A percentile compares a stretch with the other conserved stretches of the same genome.
These are phyloP conservation scores for Zygothrica quintamaculata DNA, from an alignment of 2,888 invertebrate species.

Conservation along the genomic window DNA sequence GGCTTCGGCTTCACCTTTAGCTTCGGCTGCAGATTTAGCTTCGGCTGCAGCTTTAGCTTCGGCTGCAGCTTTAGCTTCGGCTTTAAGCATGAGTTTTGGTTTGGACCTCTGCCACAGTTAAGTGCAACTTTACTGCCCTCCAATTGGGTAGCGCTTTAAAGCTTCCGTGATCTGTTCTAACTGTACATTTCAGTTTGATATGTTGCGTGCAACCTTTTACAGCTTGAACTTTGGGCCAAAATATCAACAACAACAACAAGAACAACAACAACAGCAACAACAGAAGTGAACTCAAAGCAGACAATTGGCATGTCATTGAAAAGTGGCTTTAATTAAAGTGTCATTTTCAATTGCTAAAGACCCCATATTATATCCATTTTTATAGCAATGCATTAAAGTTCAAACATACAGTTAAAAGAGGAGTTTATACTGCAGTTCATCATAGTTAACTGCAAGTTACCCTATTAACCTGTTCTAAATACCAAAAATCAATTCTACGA, in stretches of 20 bases:
- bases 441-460: too few relatives aligned
- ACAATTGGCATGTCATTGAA: conserved; percentile 31
- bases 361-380: conserved; percentile 30
- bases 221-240: conserved; percentile 33
- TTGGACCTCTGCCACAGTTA: too few relatives aligned
- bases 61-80: too few relatives aligned
- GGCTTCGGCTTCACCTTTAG: not conserved
- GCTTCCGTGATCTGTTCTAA: conserved; percentile 50
- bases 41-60: too few relatives aligned
- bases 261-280: not conserved
- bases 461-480: not conserved
- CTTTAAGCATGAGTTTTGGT: too few relatives aligned
- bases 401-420: too few relatives aligned
- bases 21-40: too few relatives aligned
- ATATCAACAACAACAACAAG: conserved; percentile 1
- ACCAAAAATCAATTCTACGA: not conserved
- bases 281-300: conserved; percentile 8
- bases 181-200: conserved; percentile 30
- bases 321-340: conserved; percentile 39
- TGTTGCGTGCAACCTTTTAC: conserved; percentile 33
- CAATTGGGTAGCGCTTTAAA: too few relatives aligned
- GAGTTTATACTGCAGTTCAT: too few relatives aligned
- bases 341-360: conserved; percentile 40
- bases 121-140: too few relatives aligned
- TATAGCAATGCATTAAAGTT: not conserved